phyloP scores from a whole-genome alignment of 92 coral and sea anemone species.

The Anthopleura xanthogrammica region DNA sequence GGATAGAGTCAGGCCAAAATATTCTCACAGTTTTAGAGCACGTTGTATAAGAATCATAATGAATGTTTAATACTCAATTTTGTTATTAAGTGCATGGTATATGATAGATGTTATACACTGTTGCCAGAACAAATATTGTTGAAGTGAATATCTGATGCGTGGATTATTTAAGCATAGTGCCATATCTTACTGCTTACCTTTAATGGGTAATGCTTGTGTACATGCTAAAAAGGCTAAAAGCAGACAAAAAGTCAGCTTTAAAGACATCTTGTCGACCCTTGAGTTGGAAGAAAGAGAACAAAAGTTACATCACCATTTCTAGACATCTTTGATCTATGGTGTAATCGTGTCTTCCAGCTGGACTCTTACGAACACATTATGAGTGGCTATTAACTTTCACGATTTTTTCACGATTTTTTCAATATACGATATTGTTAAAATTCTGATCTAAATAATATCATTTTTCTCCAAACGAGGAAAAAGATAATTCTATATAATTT shows the following conservation, averaged over 20 bases:
- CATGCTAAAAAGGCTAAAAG: slow-evolving; percentile 41
- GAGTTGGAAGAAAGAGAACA: slow-evolving; percentile 24
- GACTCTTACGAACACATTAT: background rate
- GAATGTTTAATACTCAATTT: background rate
- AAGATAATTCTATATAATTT: background rate
- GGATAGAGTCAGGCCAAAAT: background rate
- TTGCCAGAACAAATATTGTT: slow-evolving; percentile 24
- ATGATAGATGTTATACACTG: slow-evolving; percentile 2
- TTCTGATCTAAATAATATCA: too few relatives aligned
- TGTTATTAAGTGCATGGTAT: background rate
- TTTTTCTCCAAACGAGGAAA: too few relatives aligned
- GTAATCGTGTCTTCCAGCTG: slow-evolving; percentile 7
- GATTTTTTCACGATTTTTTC: background rate
- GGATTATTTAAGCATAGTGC: background rate
- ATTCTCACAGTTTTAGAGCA: background rate
- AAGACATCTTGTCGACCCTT: slow-evolving; percentile 68
- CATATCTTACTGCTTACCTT: slow-evolving; percentile 28
- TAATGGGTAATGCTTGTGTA: slow-evolving; percentile 30
- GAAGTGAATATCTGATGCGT: slow-evolving; percentile 26
- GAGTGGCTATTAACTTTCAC: background rate
- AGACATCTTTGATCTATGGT: slow-evolving; percentile 38
- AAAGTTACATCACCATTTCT: background rate
- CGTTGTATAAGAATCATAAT: background rate
- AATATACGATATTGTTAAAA: background rate
- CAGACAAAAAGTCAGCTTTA: slow-evolving; percentile 55